Evolutionary conservation across 53 echinoderm and acorn worm genomes (phyloP).

Genomic region (Glandiceps talaboti): DNA sequence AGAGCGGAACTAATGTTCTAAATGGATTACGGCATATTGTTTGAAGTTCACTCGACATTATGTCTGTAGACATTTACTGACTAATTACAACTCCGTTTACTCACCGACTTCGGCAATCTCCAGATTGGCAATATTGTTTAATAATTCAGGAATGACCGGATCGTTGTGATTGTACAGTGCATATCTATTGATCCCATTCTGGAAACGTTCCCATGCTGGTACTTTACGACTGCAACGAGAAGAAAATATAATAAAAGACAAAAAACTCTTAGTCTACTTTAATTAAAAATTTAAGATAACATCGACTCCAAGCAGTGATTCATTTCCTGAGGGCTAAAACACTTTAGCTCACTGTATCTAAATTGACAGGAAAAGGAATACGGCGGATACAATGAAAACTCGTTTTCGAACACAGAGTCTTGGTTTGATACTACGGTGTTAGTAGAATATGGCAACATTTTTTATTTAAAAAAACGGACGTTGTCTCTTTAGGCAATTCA

Average conservation of each 20-base stretch:
- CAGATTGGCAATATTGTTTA: constrained; percentile 34
- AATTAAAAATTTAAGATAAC: neutral
- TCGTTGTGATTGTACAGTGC: constrained; percentile 64
- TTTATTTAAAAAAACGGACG: too few species aligned
- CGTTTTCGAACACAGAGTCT: too few species aligned
- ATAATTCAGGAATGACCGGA: constrained; percentile 30
- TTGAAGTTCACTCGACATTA: too few species aligned
- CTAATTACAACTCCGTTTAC: too few species aligned
- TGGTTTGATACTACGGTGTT: too few species aligned
- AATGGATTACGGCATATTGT: too few species aligned
- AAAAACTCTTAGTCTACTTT: neutral
- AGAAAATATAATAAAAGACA: neutral
- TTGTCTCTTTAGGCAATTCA: too few species aligned
- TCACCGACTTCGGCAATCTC: constrained; percentile 64
- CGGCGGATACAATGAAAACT: neutral
- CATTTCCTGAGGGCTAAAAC: neutral
- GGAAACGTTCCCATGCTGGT: constrained; percentile 72
- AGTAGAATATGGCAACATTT: too few species aligned
- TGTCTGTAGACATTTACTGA: too few species aligned
- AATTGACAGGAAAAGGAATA: neutral
- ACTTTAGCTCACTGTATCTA: neutral
- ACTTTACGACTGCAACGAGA: constrained; percentile 27
- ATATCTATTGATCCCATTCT: constrained; percentile 56
- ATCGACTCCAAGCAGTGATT: neutral
- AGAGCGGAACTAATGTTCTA: too few species aligned